Conservation (phyloP, 1,140 invertebrate species). For the Zaprionus tsacasi region DNA sequence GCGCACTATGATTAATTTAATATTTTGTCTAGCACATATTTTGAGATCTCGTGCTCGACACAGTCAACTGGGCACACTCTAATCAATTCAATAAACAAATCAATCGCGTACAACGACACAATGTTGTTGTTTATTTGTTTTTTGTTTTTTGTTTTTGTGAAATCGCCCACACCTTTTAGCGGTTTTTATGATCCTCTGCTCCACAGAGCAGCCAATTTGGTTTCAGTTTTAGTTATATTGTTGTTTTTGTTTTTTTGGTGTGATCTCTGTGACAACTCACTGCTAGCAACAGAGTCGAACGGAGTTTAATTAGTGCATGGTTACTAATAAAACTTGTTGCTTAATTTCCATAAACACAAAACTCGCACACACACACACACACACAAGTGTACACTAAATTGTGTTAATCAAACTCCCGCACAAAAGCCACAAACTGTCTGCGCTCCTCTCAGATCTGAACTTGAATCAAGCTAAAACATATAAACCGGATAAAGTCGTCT, state of each 20-base stretch:
- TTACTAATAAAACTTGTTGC: conserved; percentile 77
- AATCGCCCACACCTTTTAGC: conserved; percentile 80
- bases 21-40: conserved; percentile 30
- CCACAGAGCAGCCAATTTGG: conserved; percentile 70
- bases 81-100: conserved; percentile 78
- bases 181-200: conserved; percentile 77
- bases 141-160: conserved; percentile 44
- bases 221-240: conserved; percentile 50
- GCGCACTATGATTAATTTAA: conserved; percentile 67
- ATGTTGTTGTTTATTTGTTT: conserved; percentile 27
- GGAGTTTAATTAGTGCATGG: conserved; percentile 80
- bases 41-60: conserved; percentile 34
- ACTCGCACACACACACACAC: conserved; percentile 23
- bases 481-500: conserved; percentile 53
- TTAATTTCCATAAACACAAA: conserved; percentile 53
- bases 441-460: conserved; percentile 49
- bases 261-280: conserved; percentile 56
- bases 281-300: conserved; percentile 52
- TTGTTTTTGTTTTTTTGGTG: conserved; percentile 17
- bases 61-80: conserved; percentile 42
- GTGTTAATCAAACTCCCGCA: conserved; percentile 81
- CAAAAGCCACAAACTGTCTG: conserved; percentile 60
- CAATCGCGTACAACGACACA: conserved; percentile 36
- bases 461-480: conserved; percentile 57
- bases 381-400: conserved; percentile 9